Conservation (phyloP, 2,888 invertebrate genomes). For the Pyrochroa serraticornis region DNA sequence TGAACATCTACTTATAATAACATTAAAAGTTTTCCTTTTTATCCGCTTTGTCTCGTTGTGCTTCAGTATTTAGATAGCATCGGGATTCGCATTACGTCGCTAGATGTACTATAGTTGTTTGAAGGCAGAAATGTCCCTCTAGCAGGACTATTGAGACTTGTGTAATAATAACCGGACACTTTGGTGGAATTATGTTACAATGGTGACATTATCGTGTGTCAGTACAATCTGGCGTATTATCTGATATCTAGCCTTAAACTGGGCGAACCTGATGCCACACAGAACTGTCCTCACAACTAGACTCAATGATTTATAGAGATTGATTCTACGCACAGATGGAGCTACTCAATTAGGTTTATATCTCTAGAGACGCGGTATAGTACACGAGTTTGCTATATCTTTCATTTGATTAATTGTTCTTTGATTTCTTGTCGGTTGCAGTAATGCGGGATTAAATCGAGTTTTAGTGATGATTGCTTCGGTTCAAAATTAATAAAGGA, state of each 20-base stretch:
- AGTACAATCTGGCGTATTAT: conserved; percentile 18
- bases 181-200: conserved; percentile 17
- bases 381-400: background rate
- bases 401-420: conserved; percentile 26
- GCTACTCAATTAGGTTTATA: conserved; percentile 21
- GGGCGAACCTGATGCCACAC: conserved; percentile 16
- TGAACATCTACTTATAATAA: background rate
- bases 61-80: no score
- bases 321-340: conserved; percentile 32
- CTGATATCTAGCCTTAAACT: conserved; percentile 20
- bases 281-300: conserved; percentile 14
- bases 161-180: conserved; percentile 7
- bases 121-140: no score
- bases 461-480: no score
- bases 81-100: no score
- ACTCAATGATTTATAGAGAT: conserved; percentile 34
- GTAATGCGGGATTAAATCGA: background rate
- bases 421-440: conserved; percentile 12
- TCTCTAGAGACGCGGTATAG: conserved; percentile 6
- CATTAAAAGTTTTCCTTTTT: background rate
- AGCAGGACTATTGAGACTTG: background rate
- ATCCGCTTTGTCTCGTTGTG: no score
- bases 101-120: no score
- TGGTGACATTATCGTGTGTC: conserved; percentile 23
- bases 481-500: no score